Conservation (phyloP, 2,888 invertebrate species). For the Acleris literana region DNA sequence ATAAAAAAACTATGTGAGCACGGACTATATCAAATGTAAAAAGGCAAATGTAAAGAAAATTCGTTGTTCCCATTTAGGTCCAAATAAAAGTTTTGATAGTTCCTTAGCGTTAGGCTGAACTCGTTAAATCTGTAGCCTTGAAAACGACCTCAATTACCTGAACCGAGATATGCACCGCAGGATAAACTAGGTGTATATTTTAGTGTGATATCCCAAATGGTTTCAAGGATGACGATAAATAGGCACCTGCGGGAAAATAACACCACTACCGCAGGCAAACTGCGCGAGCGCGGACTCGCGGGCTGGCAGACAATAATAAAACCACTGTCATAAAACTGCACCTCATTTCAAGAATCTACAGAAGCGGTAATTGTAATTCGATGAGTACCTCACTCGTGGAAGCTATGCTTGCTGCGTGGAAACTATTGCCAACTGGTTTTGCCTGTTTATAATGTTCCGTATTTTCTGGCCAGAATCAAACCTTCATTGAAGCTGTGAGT, state of each 20-base stretch:
- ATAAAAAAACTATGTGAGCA: slow-evolving; percentile 37
- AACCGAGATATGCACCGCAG: slow-evolving; percentile 42
- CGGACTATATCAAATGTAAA: too few species aligned
- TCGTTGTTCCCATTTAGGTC: too few species aligned
- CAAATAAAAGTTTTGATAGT: too few species aligned
- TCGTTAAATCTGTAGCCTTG: too few species aligned
- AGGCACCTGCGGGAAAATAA: neutral
- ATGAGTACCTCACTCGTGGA: neutral
- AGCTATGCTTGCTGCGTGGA: slow-evolving; percentile 41
- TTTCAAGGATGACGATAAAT: neutral
- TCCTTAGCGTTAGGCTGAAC: too few species aligned
- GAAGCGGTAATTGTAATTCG: too few species aligned
- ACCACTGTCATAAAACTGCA: neutral
- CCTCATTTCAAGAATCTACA: neutral
- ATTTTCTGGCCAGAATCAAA: neutral
- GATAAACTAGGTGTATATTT: slow-evolving; percentile 60
- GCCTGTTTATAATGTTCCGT: neutral
- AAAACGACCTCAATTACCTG: too few species aligned
- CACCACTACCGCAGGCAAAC: neutral
- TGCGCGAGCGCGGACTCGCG: neutral
- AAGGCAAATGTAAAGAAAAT: too few species aligned
- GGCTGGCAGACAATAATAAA: too few species aligned
- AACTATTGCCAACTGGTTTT: slow-evolving; percentile 39
- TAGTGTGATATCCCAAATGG: slow-evolving; percentile 41
- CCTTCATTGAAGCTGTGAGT: too few species aligned